Evolutionary conservation across 2,797 vertebrate species (phyloP).

Genomic region (Pterois miles): DNA sequence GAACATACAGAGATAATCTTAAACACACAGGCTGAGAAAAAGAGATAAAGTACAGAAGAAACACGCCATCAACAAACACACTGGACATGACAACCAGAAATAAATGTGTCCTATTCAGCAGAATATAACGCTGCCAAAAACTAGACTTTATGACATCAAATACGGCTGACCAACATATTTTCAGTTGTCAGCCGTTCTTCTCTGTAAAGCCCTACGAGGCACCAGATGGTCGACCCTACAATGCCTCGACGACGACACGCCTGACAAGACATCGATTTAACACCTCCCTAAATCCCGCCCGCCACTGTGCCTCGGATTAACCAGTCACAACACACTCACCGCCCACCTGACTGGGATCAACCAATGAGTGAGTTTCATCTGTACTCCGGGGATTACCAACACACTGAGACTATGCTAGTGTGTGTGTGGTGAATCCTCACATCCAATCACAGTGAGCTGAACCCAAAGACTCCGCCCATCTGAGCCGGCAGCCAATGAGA

Average conservation of each 20-base stretch:
- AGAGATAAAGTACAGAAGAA: neutral
- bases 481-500: slow-evolving; percentile 20
- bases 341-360: slow-evolving; percentile 47
- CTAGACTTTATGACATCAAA: neutral
- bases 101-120: neutral
- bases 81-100: neutral
- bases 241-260: neutral
- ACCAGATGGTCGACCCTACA: slow-evolving; percentile 50
- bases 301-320: slow-evolving; percentile 38
- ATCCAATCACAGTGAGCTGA: neutral
- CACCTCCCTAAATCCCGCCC: slow-evolving; percentile 31
- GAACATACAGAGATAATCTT: slow-evolving; percentile 7
- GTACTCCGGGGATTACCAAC: slow-evolving; percentile 50
- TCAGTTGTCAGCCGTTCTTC: neutral
- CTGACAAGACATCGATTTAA: slow-evolving; percentile 38
- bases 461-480: neutral
- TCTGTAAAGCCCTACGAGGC: neutral
- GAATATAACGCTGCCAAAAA: neutral
- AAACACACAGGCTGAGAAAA: slow-evolving; percentile 1
- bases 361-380: slow-evolving; percentile 41
- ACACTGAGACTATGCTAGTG: neutral
- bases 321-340: slow-evolving; percentile 41
- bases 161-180: neutral
- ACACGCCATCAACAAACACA: neutral
- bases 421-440: neutral